Evolutionary conservation across 2,797 vertebrate species (phyloP), one percentile per base, ranked within the genome.

Genomic region (Etheostoma perlongum): DNA sequence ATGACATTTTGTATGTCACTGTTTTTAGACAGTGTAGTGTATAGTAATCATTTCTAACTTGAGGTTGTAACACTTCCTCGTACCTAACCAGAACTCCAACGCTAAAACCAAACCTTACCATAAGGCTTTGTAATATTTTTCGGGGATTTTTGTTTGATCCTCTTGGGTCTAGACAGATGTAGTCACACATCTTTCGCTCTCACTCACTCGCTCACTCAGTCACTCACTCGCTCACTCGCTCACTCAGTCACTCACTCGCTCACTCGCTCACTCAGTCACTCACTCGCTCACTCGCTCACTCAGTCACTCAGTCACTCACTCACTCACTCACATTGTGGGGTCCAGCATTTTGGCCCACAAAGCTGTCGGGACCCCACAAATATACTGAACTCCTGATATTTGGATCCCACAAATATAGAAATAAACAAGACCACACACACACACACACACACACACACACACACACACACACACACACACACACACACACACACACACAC

Each of bases 21-120:
- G 62, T 76, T 40, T 73, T 79, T 69, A 65, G 48, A 40, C 1
- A 7, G n/a, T 6, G 25, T 47, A 12, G 54, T 1, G 54, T 9
- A 33, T 27, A 15, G 12, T 15, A 5, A 13, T 62, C 12, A 27
- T 67, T 49, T 71, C 21, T 60, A 21, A 36, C 10, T 63, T 74
- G 51, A 76, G 42, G 68, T 54, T 57, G 19, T 64, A 72, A 73
- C 48, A 60, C 19, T 76, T 79, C 72, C 72, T 81, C 61, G 66
- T 27, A 76, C 30, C 62, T 40, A 85, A 89, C 81, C 77, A 83
- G 61, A 70, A 78, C 79, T 67, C 78, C 80, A 83, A 72, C 67
- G 15, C 85, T 46, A 16, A 72, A 83, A 86, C 74, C 77, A 84
- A 82, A 87, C 76, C 71, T 74, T 59, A 79, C 68, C 77, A 84